Percentiles rank a stretch among this genome's conserved stretches.
Evolutionary conservation across 2,113 vertebrate species (phyloP).

Genomic region (Xiphophorus couchianus): DNA sequence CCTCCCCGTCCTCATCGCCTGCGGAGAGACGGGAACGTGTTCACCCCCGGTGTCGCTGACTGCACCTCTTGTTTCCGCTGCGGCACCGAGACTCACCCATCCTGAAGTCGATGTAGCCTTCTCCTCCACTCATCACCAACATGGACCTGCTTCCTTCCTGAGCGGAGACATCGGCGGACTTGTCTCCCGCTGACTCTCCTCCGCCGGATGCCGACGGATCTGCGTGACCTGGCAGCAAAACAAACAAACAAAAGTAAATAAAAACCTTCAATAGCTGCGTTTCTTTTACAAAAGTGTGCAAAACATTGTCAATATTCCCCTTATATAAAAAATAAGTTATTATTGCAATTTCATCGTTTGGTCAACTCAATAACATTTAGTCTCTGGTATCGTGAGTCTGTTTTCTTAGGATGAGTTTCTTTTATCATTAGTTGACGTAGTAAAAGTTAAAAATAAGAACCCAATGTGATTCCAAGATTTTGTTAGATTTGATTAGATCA

Average conservation of each 20-base stretch:
- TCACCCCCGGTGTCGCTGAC: not conserved
- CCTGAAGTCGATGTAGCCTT: slow-evolving; percentile 99
- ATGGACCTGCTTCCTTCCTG: slow-evolving; percentile 84
- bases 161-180: slow-evolving; percentile 78
- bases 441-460: too few relatives aligned
- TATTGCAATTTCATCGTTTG: too few relatives aligned
- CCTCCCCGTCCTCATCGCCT: slow-evolving; percentile 93
- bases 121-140: slow-evolving; percentile 97
- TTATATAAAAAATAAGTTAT: too few relatives aligned
- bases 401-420: too few relatives aligned
- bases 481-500: too few relatives aligned
- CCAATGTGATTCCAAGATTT: too few relatives aligned
- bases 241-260: not conserved
- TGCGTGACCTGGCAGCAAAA: slow-evolving; percentile 84
- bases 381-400: too few relatives aligned
- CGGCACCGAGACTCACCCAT: slow-evolving; percentile 86
- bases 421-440: too few relatives aligned
- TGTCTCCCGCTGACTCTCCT: slow-evolving; percentile 71
- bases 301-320: too few relatives aligned
- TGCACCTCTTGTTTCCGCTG: accelerated
- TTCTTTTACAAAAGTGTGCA: too few relatives aligned
- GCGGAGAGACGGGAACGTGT: not conserved
- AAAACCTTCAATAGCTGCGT: too few relatives aligned
- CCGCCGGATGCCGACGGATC: slow-evolving; percentile 73
- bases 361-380: too few relatives aligned